Evolutionary conservation across 2,888 invertebrate species (phyloP).

Genomic region (Steromphala cineraria): DNA sequence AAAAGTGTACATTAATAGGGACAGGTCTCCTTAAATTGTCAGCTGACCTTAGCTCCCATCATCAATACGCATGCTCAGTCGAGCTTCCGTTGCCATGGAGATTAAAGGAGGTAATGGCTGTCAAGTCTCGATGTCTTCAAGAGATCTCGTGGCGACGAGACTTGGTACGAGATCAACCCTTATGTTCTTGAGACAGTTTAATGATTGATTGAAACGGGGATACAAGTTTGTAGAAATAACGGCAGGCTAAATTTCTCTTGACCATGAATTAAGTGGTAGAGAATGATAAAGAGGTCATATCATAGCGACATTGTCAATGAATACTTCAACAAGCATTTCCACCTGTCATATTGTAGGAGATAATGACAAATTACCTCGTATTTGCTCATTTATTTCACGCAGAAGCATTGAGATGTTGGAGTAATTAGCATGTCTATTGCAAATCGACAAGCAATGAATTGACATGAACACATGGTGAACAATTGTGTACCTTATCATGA

Average conservation of each 20-base stretch:
- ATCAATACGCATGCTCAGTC: not conserved
- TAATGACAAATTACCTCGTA: not conserved
- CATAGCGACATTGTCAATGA: not conserved
- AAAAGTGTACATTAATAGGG: not conserved
- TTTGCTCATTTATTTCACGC: not conserved
- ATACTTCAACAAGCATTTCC: not conserved
- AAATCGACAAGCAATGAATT: not conserved
- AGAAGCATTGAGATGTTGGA: not conserved
- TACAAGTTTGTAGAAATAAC: not conserved
- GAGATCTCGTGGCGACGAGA: constrained; percentile 5
- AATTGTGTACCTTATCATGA: too few species aligned
- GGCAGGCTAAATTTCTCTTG: not conserved
- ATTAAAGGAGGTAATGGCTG: not conserved
- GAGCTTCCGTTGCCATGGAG: not conserved
- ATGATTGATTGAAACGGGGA: not conserved
- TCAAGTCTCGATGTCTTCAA: not conserved
- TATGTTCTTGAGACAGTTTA: not conserved
- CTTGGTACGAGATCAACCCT: not conserved
- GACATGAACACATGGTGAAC: not conserved
- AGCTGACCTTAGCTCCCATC: not conserved
- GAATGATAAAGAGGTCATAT: not conserved
- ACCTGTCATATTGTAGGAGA: not conserved
- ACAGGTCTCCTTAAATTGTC: not conserved
- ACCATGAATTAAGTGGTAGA: not conserved
- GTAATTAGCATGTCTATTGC: not conserved